Percentiles rank a stretch among this genome's conserved stretches.
These are phyloP conservation scores for Pterostichus niger DNA, from an alignment of 2,888 invertebrate species.

Conservation along the genomic window DNA sequence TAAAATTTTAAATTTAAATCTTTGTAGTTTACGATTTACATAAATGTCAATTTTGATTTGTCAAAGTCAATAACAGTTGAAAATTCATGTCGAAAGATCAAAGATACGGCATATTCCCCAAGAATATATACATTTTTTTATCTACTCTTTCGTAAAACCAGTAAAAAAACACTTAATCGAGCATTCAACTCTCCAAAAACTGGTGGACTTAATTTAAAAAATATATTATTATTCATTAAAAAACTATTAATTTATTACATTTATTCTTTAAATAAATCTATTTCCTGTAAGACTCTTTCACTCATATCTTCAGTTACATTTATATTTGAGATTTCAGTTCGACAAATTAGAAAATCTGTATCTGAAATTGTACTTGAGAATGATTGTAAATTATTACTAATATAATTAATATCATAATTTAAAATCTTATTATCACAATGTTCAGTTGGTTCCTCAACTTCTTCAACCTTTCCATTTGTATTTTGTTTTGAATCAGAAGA, in stretches of 20 bases:
- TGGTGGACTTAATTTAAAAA: too few relatives aligned
- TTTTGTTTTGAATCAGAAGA: not conserved
- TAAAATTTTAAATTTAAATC: slow-evolving; percentile 50
- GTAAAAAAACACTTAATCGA: too few relatives aligned
- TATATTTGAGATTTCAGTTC: not conserved
- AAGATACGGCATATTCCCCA: too few relatives aligned
- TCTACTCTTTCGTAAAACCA: too few relatives aligned
- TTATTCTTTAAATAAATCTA: slow-evolving; percentile 25
- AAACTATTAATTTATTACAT: not conserved
- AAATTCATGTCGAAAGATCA: slow-evolving; percentile 2
- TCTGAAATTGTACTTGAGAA: slow-evolving; percentile 50
- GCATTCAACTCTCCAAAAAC: too few relatives aligned
- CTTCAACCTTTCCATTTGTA: too few relatives aligned
- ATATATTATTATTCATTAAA: too few relatives aligned
- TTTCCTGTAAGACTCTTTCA: slow-evolving; percentile 9
- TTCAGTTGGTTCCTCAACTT: not conserved
- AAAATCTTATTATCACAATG: not conserved
- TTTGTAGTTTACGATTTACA: not conserved
- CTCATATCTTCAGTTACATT: slow-evolving; percentile 28
- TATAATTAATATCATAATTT: slow-evolving; percentile 56
- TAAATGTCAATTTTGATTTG: slow-evolving; percentile 15
- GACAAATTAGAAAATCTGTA: slow-evolving; percentile 22
- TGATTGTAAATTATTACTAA: slow-evolving; percentile 45
- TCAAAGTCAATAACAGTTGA: slow-evolving; percentile 41
- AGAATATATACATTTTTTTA: too few relatives aligned